Evolutionary conservation across 2,888 invertebrate species (phyloP), one percentile per base, ranked within the genome.

Genomic region (Drosophila percnosoma): DNA sequence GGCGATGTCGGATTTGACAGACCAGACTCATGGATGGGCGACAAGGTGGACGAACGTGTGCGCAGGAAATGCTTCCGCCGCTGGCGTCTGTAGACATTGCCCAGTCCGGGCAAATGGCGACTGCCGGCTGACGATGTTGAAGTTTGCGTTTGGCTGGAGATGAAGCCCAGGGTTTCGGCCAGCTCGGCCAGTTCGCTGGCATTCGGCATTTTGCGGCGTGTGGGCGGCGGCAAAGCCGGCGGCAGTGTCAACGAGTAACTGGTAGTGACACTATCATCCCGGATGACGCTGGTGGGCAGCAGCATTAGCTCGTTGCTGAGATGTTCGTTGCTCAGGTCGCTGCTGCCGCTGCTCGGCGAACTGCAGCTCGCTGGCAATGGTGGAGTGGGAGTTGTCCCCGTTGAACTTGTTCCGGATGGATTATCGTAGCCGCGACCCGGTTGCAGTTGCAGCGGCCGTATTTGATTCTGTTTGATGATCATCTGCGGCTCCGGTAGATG

Each of bases 11-110:
- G 95, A 93, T 96, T 96, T 54, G 96, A 96, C 24, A 95, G 93
- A 36, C 96, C 96, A 53, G 96, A 95, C 87, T 96, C 96, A 69
- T 95, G 94, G 63, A 96, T 96, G 36, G 96, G 96, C 63, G 96
- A 96, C 67, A 96, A 92, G 40, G 95, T 94, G 40, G 95, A 94
- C 36, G 94, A 93, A 90, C 94, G 87, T 70, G 93, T 91, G 89
- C 94, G 92, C 89, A 94, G 66, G 87, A 89, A 94, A 91, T 91
- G 94, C 85, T 92, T 94, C 78, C 90, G 93, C 72, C 91, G 93
- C 90, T 83, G 94, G 73, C 90, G 93, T 67, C 92, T 91, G 73
- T 91, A 92, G 5, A 89, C 83, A 60, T 90, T 91, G 52, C 88
- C 88, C 34, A 91, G 60, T 0, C 85, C 81, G 7, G 84, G 93